Evolutionary conservation across 1,140 invertebrate genomes (phyloP), one percentile per base, ranked within the genome.

Genomic region (Drosophila azteca): DNA sequence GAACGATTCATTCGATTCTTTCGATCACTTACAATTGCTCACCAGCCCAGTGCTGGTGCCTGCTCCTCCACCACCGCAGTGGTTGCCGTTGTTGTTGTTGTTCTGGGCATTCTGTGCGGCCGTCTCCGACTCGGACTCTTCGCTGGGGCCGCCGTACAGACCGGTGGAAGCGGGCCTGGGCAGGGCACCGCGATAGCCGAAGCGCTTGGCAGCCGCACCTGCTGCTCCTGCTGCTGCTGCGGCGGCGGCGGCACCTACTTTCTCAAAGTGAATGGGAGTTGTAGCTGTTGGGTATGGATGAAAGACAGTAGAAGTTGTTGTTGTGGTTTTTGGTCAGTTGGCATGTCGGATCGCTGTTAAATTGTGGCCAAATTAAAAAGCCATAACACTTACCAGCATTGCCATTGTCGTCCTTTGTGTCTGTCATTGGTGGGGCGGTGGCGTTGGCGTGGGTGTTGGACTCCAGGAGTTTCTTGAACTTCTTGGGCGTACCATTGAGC

Each of bases 381-480:
- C 60, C 29, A 69, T 62, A 82, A 74, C 41, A 61, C 89, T 81
- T 65, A 91, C 90, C 90, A 60, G 90, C 71, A 77, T 91, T 91
- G n/a, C 90, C 90, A 68, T 91, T 91, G 70, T 91, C 81, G 69
- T 91, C 90, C 74, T 79, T 85, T 79, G 65, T 79, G 50, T 65
- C 67, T 49, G 74, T 54, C 45, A 45, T 65, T 11, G 51, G 52
- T 50, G 75, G 69, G 20, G 53, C 50, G 24, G 45, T 8, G 7
- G 26, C 5, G 6, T 6, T 29, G 26, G 26, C 6, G 7, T 29
- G 26, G 26, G 29, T 3, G 45, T 26, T 61, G 31, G 31, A 31
- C n/a, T 91, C 87, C 39, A 90, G 74, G 59, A 90, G 72, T 80
- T 91, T 91, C 74, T 90, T 91, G 24, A 90, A 78, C 72, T 92